Percentiles rank a stretch among this genome's conserved stretches.
These are phyloP conservation scores for Morpho deidamia DNA, from an alignment of 2,888 invertebrate species.

Conservation along the genomic window DNA sequence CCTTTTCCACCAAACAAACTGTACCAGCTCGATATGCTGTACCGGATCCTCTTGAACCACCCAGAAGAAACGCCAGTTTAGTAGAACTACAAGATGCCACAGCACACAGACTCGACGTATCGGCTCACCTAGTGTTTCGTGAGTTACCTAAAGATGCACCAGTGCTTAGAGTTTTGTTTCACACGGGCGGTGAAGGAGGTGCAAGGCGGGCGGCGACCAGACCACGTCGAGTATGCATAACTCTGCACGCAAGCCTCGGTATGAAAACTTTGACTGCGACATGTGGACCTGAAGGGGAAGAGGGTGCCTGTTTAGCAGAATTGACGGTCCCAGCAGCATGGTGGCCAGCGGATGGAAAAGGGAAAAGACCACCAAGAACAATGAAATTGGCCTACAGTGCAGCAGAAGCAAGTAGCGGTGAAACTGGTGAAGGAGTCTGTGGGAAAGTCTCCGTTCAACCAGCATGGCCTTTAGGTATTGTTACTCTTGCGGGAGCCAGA, in stretches of 20 bases:
- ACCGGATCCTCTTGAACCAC: slow-evolving; percentile 87
- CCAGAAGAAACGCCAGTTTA: slow-evolving; percentile 78
- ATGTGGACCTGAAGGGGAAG: slow-evolving; percentile 95
- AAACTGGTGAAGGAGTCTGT: slow-evolving; percentile 83
- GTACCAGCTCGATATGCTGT: slow-evolving; percentile 94
- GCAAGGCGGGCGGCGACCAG: slow-evolving; percentile 83
- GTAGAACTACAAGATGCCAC: slow-evolving; percentile 80
- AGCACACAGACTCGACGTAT: slow-evolving; percentile 90
- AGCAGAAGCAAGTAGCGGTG: slow-evolving; percentile 86
- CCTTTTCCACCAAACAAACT: slow-evolving; percentile 96
- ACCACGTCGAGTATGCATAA: slow-evolving; percentile 88
- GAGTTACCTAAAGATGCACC: slow-evolving; percentile 93
- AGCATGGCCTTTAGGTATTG: slow-evolving; percentile 80
- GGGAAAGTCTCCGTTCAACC: slow-evolving; percentile 84
- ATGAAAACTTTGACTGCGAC: slow-evolving; percentile 85
- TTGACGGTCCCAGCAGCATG: slow-evolving; percentile 92
- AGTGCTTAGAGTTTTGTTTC: slow-evolving; percentile 94
- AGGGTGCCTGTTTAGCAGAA: slow-evolving; percentile 94
- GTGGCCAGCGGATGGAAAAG: slow-evolving; percentile 87
- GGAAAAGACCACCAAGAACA: slow-evolving; percentile 83
- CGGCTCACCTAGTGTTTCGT: slow-evolving; percentile 93
- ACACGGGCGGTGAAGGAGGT: slow-evolving; percentile 92
- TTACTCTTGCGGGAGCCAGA: slow-evolving; percentile 87
- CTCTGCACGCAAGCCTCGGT: slow-evolving; percentile 84
- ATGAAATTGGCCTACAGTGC: slow-evolving; percentile 93